These are phyloP conservation scores for Tylochromis polylepis DNA, from an alignment of 2,113 vertebrate genomes.

Conservation along the genomic window DNA sequence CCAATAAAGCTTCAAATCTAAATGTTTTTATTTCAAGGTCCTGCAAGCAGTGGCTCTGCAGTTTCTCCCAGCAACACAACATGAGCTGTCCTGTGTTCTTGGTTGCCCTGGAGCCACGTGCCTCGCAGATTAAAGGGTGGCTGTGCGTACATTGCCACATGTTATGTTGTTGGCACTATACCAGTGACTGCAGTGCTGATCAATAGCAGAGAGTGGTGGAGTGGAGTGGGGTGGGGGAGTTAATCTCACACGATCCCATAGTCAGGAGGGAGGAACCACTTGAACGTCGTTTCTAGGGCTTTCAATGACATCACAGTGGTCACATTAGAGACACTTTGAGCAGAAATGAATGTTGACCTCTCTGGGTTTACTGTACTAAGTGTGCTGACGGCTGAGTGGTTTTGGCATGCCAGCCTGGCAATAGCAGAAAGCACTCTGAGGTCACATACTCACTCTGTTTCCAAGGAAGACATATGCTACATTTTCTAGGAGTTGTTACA, in stretches of 20 bases:
- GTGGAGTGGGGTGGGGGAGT: neutral
- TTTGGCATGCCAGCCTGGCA: neutral
- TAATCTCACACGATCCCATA: neutral
- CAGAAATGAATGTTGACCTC: neutral
- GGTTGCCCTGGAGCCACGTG: constrained; percentile 7
- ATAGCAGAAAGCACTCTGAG: neutral
- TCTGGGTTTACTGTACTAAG: neutral
- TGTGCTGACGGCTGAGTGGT: neutral
- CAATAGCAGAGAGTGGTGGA: neutral
- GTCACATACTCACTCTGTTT: constrained; percentile 18
- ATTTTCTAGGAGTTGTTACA: constrained; percentile 13
- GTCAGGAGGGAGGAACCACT: neutral
- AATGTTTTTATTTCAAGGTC: neutral
- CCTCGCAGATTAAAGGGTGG: constrained; percentile 18
- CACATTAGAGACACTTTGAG: neutral
- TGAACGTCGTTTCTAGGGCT: neutral
- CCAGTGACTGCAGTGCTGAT: neutral
- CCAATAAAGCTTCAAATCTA: neutral
- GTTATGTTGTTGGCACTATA: neutral
- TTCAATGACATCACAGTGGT: neutral
- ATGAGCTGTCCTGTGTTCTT: neutral
- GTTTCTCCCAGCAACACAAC: neutral
- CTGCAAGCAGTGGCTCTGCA: neutral
- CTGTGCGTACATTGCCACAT: constrained; percentile 19
- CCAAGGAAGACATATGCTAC: neutral